Conservation (phyloP, 1,140 invertebrate species). For the Dufourea novaeangliae region DNA sequence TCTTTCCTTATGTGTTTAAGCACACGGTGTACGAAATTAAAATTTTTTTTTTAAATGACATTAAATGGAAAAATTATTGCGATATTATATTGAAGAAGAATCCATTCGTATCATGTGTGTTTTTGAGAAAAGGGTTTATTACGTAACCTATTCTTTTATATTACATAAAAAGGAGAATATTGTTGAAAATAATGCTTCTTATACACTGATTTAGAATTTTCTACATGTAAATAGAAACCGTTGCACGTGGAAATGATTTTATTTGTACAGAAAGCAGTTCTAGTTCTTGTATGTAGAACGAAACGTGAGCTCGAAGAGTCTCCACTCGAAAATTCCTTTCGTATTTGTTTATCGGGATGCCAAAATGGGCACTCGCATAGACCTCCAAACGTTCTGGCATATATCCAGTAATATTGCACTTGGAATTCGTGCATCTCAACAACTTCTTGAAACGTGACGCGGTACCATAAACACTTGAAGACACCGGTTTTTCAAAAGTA, state of each 20-base stretch:
- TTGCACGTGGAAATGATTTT: background rate
- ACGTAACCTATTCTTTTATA: too few species aligned
- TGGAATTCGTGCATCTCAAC: constrained; percentile 3
- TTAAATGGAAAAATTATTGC: too few species aligned
- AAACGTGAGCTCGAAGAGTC: background rate
- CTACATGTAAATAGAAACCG: background rate
- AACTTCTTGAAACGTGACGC: constrained; percentile 13
- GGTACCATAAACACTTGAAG: background rate
- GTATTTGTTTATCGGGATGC: constrained; percentile 8
- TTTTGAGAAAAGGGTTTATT: too few species aligned
- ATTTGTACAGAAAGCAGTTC: background rate
- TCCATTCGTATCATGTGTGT: too few species aligned
- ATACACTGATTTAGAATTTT: too few species aligned
- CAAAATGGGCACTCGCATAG: background rate
- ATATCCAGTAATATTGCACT: constrained; percentile 42
- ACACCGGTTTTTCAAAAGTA: background rate
- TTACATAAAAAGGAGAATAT: too few species aligned
- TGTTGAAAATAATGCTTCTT: too few species aligned
- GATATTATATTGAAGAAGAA: too few species aligned
- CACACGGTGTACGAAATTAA: too few species aligned
- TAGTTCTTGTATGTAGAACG: background rate
- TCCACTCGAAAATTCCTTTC: background rate
- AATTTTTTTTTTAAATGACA: too few species aligned
- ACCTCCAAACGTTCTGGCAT: constrained; percentile 5
- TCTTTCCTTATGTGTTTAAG: too few species aligned